A percentile compares a stretch with the other conserved stretches of the same genome.
These are phyloP conservation scores for Myathropa florea DNA, from an alignment of 2,888 invertebrate species.

Conservation along the genomic window DNA sequence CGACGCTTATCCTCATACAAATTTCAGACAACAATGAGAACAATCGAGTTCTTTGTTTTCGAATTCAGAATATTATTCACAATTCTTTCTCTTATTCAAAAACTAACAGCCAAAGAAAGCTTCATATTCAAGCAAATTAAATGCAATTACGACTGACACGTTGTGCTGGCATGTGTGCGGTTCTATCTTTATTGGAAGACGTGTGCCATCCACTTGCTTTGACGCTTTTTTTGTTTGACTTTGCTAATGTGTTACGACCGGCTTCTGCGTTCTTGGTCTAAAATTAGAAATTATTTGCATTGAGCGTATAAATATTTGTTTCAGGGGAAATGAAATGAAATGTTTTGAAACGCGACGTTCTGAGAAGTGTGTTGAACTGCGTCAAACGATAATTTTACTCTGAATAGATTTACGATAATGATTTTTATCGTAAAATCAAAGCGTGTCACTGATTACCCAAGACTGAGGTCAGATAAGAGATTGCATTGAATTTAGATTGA, in stretches of 20 bases:
- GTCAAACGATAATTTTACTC: neutral
- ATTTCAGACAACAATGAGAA: neutral
- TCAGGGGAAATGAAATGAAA: neutral
- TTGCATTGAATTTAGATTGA: too few species aligned
- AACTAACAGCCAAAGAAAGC: neutral
- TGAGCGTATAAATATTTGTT: neutral
- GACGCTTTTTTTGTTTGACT: neutral
- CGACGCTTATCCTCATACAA: too few species aligned
- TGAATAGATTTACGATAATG: neutral
- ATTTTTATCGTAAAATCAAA: neutral
- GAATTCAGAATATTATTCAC: neutral
- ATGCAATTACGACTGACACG: constrained; percentile 5
- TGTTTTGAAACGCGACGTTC: neutral
- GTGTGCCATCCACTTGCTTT: neutral
- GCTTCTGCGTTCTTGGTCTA: constrained; percentile 6
- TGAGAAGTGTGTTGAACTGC: neutral
- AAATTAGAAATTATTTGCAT: neutral
- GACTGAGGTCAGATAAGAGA: neutral
- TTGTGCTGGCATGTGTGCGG: neutral
- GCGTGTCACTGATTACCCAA: neutral
- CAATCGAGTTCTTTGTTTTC: neutral
- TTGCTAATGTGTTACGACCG: neutral
- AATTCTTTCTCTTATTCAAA: neutral
- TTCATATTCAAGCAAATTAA: neutral
- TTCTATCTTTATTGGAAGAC: neutral